Evolutionary conservation across 1,140 invertebrate species (phyloP), one percentile per base, ranked within the genome.

Genomic region (Olivierus martensii): DNA sequence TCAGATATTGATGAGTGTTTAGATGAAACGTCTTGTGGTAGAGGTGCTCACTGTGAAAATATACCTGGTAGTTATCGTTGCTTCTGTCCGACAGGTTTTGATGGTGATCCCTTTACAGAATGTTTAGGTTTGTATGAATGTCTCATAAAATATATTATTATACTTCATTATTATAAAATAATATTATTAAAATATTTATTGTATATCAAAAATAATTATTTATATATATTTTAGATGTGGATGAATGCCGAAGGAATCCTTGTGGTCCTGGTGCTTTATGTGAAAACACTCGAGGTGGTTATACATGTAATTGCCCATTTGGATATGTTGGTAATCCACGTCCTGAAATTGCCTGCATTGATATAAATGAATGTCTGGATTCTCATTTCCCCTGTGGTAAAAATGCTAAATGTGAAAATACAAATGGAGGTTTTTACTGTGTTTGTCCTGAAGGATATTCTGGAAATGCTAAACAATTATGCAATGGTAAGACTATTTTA

Each of bases 61-160:
- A 78, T 76, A 37, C 79, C 79, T 22, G 90, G 89, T 63, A 91
- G 91, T 68, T 90, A 88, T 65, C 88, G 81, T 6, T 94, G 90
- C 68, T 65, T 74, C 35, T 93, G 88, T 71, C 79, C 78, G 58
- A 73, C 79, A 46, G 90, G 90, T 57, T 92, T 79, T 67, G 74
- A 78, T 51, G 87, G 88, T 67, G 84, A 91, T 75, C 82, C 88
- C n/a, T 87, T 80, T 66, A 53, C 50, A 10, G 59, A 59, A 59
- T 65, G 78, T 81, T 71, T 84, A 59, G 61, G 68, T 70, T 28
- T 47, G 17, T 28, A 47, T 12, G 4, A 10, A 21, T 46, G 14
- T 35, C 45, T 12, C 38, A 39, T 17, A 39, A 12, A 39, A 12
- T 17, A 39, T 39, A 12, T 39, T 12, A 17, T 43, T 43, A 6